A percentile compares a stretch with the other conserved stretches of the same genome.
Evolutionary conservation across 2,888 invertebrate genomes (phyloP).

Genomic region (Pachliopta kotzebuea): DNA sequence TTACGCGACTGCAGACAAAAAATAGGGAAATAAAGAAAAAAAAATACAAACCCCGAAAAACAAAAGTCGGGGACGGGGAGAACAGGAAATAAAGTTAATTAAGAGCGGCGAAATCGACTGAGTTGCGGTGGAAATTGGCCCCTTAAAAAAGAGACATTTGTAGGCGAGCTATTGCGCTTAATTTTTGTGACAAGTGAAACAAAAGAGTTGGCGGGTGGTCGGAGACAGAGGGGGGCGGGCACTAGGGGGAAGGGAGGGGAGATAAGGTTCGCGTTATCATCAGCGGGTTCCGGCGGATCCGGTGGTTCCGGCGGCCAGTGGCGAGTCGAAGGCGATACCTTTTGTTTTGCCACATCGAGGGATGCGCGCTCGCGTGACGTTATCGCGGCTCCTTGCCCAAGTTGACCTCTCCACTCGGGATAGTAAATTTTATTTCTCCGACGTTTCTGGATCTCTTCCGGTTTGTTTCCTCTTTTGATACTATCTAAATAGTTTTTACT

Average conservation of each 20-base stretch:
- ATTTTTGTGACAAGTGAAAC: constrained; percentile 81
- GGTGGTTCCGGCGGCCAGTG: constrained; percentile 69
- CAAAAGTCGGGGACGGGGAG: constrained; percentile 75
- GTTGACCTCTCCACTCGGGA: constrained; percentile 67
- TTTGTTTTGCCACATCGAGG: constrained; percentile 76
- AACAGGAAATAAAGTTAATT: constrained; percentile 81
- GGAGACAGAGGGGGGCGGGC: constrained; percentile 48
- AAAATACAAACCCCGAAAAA: constrained; percentile 68
- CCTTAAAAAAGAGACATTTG: constrained; percentile 80
- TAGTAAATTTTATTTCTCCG: constrained; percentile 72
- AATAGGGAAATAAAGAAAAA: constrained; percentile 71
- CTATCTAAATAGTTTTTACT: constrained; percentile 38
- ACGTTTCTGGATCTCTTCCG: constrained; percentile 56
- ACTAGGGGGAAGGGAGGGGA: constrained; percentile 48
- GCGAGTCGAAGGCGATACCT: constrained; percentile 76
- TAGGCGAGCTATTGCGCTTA: constrained; percentile 78
- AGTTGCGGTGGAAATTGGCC: constrained; percentile 80
- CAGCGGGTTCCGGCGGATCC: constrained; percentile 65
- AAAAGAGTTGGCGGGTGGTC: constrained; percentile 73
- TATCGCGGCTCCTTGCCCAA: constrained; percentile 66
- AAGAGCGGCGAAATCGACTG: constrained; percentile 80
- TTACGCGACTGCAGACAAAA: constrained; percentile 77
- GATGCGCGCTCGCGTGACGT: constrained; percentile 75
- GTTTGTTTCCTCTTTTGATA: constrained; percentile 43
- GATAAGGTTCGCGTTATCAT: constrained; percentile 75